Percentiles rank a stretch among this genome's conserved stretches.
phyloP scores from a whole-genome alignment of 2,888 invertebrate genomes.

The Catocala nupta region DNA sequence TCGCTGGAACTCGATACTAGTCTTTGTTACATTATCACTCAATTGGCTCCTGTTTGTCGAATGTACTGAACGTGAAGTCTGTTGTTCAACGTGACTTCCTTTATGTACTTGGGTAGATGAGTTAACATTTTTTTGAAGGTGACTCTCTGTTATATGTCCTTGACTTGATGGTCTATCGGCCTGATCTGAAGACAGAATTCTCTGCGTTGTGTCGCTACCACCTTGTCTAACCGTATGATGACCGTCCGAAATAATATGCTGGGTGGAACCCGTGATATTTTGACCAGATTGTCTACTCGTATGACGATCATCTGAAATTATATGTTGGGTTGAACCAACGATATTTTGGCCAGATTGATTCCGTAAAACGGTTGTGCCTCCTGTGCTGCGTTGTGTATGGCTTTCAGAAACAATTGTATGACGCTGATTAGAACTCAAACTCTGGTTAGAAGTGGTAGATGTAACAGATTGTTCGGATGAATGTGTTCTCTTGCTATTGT shows the following conservation, averaged over 20 bases:
- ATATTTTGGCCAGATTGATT: conserved; percentile 57
- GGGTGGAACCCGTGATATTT: conserved; percentile 58
- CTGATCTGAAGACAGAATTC: conserved; percentile 62
- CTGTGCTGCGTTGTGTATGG: conserved; percentile 53
- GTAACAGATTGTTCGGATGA: conserved; percentile 55
- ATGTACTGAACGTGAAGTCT: conserved; percentile 66
- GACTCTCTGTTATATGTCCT: conserved; percentile 43
- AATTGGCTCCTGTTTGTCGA: conserved; percentile 75
- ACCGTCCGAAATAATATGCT: conserved; percentile 55
- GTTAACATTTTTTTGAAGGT: conserved; percentile 52
- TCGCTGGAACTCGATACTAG: conserved; percentile 85
- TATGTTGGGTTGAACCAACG: conserved; percentile 60
- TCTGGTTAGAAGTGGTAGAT: conserved; percentile 54
- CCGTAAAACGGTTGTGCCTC: conserved; percentile 48
- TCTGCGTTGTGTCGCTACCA: conserved; percentile 61
- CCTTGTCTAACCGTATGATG: conserved; percentile 47
- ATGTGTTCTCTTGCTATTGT: conserved; percentile 50
- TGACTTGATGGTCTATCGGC: conserved; percentile 50
- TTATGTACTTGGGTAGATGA: conserved; percentile 55
- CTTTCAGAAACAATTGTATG: conserved; percentile 41
- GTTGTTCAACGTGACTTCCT: conserved; percentile 61
- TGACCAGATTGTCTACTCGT: conserved; percentile 51
- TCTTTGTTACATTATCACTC: conserved; percentile 82
- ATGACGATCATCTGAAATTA: conserved; percentile 47
- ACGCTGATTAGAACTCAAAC: conserved; percentile 51